phyloP scores from a whole-genome alignment of 2,797 vertebrate genomes.

The Gymnoscopelus microlampas region DNA sequence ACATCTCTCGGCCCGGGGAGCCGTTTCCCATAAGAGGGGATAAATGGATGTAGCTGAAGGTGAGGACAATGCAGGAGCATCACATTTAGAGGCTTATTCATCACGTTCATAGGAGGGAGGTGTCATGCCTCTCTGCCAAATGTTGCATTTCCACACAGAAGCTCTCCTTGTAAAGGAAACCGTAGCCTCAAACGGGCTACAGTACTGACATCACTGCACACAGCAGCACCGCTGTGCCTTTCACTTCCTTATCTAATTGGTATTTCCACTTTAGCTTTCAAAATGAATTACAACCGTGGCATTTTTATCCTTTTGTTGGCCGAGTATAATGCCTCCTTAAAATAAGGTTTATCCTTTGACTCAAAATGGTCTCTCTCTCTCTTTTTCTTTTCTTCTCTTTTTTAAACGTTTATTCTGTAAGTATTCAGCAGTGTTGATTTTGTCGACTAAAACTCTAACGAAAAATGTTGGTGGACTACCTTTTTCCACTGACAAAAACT shows the following conservation, averaged over 20 bases:
- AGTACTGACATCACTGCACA: slow-evolving; percentile 31
- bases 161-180: slow-evolving; percentile 33
- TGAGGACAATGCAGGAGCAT: slow-evolving; percentile 79
- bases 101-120: slow-evolving; percentile 70
- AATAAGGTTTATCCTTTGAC: too few relatives aligned
- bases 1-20: slow-evolving; percentile 62
- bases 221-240: slow-evolving; percentile 17
- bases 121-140: slow-evolving; percentile 65
- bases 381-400: too few relatives aligned
- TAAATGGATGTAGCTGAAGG: slow-evolving; percentile 80
- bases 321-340: not conserved
- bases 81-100: slow-evolving; percentile 80
- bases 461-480: too few relatives aligned
- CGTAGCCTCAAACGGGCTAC: slow-evolving; percentile 7
- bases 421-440: too few relatives aligned
- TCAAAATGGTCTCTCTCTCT: too few relatives aligned
- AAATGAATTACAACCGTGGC: not conserved
- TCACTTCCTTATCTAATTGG: slow-evolving; percentile 50
- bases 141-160: slow-evolving; percentile 59
- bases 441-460: too few relatives aligned
- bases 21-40: slow-evolving; percentile 78
- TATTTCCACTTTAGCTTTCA: not conserved
- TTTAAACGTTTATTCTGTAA: too few relatives aligned
- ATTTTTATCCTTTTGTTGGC: not conserved
- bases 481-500: too few relatives aligned